These are phyloP conservation scores for Perognathus longimembris DNA, from an alignment of 2,113 vertebrate genomes.

Conservation along the genomic window DNA sequence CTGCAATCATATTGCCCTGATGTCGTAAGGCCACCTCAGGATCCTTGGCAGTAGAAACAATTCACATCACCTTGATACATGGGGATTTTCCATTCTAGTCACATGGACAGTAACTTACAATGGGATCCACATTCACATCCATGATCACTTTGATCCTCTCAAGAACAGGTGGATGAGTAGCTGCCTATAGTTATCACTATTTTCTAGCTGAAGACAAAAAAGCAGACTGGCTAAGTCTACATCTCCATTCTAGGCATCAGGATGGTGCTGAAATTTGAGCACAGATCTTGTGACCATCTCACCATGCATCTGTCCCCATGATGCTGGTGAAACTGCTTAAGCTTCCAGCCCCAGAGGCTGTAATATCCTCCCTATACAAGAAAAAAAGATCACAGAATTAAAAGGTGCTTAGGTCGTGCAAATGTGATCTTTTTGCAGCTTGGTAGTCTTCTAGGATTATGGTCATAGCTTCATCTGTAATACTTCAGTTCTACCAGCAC, in stretches of 20 bases:
- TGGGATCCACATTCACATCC: background rate
- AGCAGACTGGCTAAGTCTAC: background rate
- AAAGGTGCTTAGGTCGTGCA: background rate
- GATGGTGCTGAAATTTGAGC: background rate
- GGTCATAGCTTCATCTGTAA: background rate
- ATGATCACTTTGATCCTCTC: background rate
- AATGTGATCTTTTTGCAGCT: slow-evolving; percentile 12
- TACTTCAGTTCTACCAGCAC: background rate
- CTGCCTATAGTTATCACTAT: background rate
- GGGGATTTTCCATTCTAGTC: background rate
- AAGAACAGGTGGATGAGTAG: background rate
- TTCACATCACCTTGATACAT: too few species aligned
- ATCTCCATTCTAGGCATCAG: background rate
- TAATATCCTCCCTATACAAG: background rate
- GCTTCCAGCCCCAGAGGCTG: background rate
- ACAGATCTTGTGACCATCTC: background rate
- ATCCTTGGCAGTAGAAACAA: background rate
- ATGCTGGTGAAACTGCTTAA: background rate
- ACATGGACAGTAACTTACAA: background rate
- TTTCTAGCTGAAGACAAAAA: slow-evolving; percentile 61
- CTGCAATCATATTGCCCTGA: too few species aligned
- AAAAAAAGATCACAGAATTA: background rate
- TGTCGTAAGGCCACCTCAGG: background rate
- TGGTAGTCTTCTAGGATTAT: background rate
- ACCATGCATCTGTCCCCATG: background rate